These are phyloP conservation scores for Ceryle rudis DNA, from an alignment of 2,797 vertebrate genomes.

Conservation along the genomic window DNA sequence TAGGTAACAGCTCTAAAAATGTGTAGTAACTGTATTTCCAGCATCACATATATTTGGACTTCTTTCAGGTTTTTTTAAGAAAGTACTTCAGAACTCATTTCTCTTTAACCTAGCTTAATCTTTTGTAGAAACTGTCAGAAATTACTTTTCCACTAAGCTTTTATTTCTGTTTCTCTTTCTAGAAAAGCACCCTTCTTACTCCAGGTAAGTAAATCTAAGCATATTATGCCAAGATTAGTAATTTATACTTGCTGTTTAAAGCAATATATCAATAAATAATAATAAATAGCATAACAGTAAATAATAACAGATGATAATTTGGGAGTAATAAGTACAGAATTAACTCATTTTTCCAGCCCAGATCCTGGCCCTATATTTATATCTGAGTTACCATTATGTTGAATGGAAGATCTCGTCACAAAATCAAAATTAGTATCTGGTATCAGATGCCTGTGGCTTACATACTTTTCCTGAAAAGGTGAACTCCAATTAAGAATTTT, in stretches of 20 bases:
- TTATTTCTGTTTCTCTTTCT: slow-evolving; percentile 18
- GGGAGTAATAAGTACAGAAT: neutral
- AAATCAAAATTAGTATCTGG: neutral
- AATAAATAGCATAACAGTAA: neutral
- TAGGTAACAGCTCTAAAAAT: neutral
- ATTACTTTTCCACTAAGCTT: neutral
- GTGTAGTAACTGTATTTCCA: too few relatives aligned
- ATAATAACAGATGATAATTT: neutral
- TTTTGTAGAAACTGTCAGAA: neutral
- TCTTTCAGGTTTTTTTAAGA: neutral
- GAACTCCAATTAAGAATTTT: neutral
- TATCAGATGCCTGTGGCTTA: neutral
- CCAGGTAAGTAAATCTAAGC: slow-evolving; percentile 83
- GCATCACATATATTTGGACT: neutral
- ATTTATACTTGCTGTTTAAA: neutral
- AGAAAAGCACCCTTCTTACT: slow-evolving; percentile 91
- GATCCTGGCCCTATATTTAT: neutral
- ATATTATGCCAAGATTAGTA: neutral
- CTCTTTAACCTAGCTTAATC: neutral
- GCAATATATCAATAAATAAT: neutral
- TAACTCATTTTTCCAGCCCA: neutral
- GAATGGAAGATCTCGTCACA: neutral
- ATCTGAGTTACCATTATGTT: neutral
- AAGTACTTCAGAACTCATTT: neutral
- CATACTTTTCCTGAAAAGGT: neutral